phyloP scores from a whole-genome alignment of 92 coral and sea anemone species.

The Diadumene lineata region DNA sequence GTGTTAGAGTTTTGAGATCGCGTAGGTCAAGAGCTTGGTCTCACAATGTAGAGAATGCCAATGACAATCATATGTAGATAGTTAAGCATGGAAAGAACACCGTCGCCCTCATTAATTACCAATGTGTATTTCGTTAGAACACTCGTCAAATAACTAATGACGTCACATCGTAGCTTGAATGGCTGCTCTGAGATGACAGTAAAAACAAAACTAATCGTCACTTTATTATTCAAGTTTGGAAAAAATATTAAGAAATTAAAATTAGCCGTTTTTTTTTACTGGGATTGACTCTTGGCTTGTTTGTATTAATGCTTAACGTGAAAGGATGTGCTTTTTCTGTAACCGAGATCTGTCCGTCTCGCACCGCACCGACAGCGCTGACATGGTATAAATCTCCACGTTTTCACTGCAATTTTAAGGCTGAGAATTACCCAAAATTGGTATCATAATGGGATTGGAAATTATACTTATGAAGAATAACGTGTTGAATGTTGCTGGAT shows the following conservation, averaged over 20 bases:
- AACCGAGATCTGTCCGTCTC: no score
- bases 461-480: no score
- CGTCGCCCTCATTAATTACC: not conserved
- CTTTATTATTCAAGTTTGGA: not conserved
- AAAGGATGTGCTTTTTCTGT: no score
- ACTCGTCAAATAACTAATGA: not conserved
- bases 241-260: not conserved
- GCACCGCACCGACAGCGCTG: no score
- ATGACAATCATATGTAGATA: conserved; percentile 4
- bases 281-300: no score
- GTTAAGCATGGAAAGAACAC: not conserved
- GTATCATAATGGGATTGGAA: no score
- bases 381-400: no score
- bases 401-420: no score
- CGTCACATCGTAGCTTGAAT: not conserved
- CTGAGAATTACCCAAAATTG: no score
- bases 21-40: conserved; percentile 23
- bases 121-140: not conserved
- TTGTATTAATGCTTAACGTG: no score
- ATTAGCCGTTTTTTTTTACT: not conserved
- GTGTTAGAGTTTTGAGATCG: conserved; percentile 8
- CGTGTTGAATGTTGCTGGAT: no score
- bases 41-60: conserved; percentile 26
- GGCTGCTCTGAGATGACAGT: not conserved
- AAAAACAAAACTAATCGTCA: not conserved